These are phyloP conservation scores for Patagioenas fasciata DNA, from an alignment of 2,113 vertebrate species.

Conservation along the genomic window DNA sequence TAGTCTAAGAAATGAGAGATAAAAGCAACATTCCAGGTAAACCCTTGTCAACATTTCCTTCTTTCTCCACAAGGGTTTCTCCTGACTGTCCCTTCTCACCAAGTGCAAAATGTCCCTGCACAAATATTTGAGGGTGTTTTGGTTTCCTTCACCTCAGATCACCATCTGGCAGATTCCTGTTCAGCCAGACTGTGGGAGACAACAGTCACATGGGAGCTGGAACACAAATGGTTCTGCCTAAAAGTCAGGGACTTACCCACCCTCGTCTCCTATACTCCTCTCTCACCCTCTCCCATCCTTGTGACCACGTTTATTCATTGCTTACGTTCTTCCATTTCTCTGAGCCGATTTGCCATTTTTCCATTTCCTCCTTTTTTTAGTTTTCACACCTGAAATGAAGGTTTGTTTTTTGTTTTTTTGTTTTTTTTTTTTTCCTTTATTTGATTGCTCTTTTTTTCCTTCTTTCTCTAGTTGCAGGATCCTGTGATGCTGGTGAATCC, in stretches of 20 bases:
- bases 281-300: rapidly evolving
- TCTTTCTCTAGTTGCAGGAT: background rate
- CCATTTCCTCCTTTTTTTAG: background rate
- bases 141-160: background rate
- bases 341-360: background rate
- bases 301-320: background rate
- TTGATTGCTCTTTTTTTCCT: background rate
- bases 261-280: background rate
- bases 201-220: background rate
- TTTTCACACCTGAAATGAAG: background rate
- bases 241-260: background rate
- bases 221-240: background rate
- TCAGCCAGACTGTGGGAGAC: background rate
- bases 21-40: background rate
- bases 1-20: background rate
- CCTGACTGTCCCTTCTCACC: background rate
- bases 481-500: background rate
- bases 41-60: background rate
- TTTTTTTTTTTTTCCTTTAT: background rate
- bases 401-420: background rate
- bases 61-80: background rate
- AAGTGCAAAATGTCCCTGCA: background rate
- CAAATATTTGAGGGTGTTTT: background rate
- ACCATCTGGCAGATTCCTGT: background rate
- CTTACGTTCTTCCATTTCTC: background rate